Percentiles rank a stretch among this genome's conserved stretches.
Conservation (phyloP, 2,113 vertebrate species). For the Bagarius yarrelli region DNA sequence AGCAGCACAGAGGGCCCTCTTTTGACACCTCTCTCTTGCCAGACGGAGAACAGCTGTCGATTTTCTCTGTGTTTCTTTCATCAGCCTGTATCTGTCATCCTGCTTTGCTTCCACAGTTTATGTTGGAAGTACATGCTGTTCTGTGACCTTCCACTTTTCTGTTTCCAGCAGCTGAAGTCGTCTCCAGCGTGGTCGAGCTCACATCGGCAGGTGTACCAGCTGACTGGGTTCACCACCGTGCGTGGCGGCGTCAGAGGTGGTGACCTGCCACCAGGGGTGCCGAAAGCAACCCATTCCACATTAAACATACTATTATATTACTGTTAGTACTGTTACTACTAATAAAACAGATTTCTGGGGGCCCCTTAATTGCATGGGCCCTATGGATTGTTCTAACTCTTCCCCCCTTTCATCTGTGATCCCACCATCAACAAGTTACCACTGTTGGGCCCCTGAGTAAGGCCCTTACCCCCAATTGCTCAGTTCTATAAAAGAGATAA, state of each 20-base stretch:
- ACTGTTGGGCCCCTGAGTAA: no score
- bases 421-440: no score
- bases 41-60: slow-evolving; percentile 22
- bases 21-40: slow-evolving; percentile 11
- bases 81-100: slow-evolving; percentile 17
- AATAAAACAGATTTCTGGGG: no score
- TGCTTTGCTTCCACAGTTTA: slow-evolving; percentile 64
- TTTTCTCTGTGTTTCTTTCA: slow-evolving; percentile 11
- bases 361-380: no score
- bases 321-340: no score
- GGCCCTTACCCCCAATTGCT: no score
- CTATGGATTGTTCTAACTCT: no score
- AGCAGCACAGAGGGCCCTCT: slow-evolving; percentile 16
- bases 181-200: slow-evolving; percentile 58
- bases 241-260: slow-evolving; percentile 64
- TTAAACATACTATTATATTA: no score
- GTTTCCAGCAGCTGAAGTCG: slow-evolving; percentile 65
- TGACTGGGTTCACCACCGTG: slow-evolving; percentile 67
- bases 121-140: slow-evolving; percentile 62
- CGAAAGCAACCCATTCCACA: no score
- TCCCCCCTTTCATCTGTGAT: no score
- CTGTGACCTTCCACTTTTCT: slow-evolving; percentile 59
- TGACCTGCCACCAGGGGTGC: slow-evolving; percentile 54
- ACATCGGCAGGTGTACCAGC: slow-evolving; percentile 68
- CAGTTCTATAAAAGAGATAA: no score